phyloP scores from a whole-genome alignment of 2,888 invertebrate species.

The Galerucella calmariensis region DNA sequence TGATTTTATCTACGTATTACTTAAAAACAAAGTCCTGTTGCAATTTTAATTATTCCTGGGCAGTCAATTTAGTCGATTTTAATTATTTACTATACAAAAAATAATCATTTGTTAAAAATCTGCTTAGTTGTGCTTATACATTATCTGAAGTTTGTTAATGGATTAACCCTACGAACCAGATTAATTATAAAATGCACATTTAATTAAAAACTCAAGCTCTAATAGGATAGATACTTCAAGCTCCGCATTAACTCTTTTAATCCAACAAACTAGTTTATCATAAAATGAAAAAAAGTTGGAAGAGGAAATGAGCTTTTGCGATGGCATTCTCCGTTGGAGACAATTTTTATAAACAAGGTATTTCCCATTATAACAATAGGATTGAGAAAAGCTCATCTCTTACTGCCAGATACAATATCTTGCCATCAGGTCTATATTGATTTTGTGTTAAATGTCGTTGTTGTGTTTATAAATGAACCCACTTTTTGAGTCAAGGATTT shows the following conservation, averaged over 20 bases:
- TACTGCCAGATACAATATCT: background rate
- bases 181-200: conserved; percentile 7
- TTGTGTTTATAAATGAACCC: background rate
- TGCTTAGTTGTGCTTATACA: background rate
- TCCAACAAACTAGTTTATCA: background rate
- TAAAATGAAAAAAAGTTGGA: background rate
- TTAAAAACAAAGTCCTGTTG: too few relatives aligned
- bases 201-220: conserved; percentile 3
- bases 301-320: background rate
- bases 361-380: conserved; percentile 6
- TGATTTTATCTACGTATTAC: too few relatives aligned
- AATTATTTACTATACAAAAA: background rate
- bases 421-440: background rate
- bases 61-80: too few relatives aligned
- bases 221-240: background rate
- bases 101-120: background rate
- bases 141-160: background rate
- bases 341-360: conserved; percentile 6
- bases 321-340: background rate
- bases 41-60: too few relatives aligned
- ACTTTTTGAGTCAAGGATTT: background rate
- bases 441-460: background rate
- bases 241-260: background rate
- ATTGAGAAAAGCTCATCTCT: background rate
- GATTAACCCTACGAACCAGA: background rate